Percentiles rank a stretch among this genome's conserved stretches.
Evolutionary conservation across 2,113 vertebrate species (phyloP).

Genomic region (Cheilinus undulatus): DNA sequence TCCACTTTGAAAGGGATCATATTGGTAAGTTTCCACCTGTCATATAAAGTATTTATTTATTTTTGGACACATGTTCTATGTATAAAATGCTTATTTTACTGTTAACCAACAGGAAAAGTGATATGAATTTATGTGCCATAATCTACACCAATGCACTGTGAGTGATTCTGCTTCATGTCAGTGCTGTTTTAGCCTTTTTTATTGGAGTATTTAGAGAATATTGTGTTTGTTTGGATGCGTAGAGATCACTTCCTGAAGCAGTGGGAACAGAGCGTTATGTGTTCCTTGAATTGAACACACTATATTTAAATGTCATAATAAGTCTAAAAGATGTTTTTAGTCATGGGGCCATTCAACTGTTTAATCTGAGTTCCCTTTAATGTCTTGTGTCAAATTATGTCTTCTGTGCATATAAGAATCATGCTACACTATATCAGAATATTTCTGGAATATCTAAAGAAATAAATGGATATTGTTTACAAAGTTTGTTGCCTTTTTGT

Average conservation of each 20-base stretch:
- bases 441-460: slow-evolving; percentile 57
- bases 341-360: not conserved
- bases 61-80: not conserved
- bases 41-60: not conserved
- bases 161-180: slow-evolving; percentile 24
- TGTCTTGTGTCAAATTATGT: slow-evolving; percentile 33
- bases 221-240: not conserved
- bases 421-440: slow-evolving; percentile 49
- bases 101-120: not conserved
- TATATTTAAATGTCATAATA: not conserved
- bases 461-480: slow-evolving; percentile 61
- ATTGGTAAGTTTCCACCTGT: not conserved
- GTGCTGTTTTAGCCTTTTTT: not conserved
- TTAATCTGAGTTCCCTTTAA: slow-evolving; percentile 44
- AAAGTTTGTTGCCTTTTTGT: not conserved
- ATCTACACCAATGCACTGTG: slow-evolving; percentile 63
- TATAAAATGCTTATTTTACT: not conserved
- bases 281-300: not conserved
- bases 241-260: too few species aligned
- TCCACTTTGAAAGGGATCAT: not conserved
- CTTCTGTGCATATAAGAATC: slow-evolving; percentile 47
- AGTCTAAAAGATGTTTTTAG: not conserved
- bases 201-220: not conserved
- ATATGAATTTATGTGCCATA: slow-evolving; percentile 56
- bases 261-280: too few species aligned